Conservation (phyloP, 1,140 invertebrate species). For the Sinella curviseta region DNA sequence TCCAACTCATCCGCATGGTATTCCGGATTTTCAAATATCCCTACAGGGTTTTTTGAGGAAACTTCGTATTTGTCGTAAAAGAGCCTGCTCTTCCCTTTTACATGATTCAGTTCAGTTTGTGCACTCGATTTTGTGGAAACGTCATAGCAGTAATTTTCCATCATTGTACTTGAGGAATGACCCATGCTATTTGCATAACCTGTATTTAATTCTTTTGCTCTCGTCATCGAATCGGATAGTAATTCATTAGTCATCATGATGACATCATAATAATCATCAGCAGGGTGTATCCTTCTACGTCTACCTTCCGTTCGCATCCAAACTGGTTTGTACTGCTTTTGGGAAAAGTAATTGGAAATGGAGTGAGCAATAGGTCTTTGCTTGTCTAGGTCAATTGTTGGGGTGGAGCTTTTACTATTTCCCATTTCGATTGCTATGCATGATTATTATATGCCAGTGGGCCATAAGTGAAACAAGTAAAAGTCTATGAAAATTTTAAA, state of each 20-base stretch:
- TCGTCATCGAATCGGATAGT: not conserved
- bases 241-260: not conserved
- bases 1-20: slow-evolving; percentile 16
- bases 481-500: too few species aligned
- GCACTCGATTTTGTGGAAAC: not conserved
- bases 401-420: not conserved
- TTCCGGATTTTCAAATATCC: slow-evolving; percentile 37
- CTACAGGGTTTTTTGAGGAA: slow-evolving; percentile 1
- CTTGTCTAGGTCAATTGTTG: not conserved
- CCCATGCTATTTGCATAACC: not conserved
- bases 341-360: not conserved
- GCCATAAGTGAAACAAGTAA: too few species aligned
- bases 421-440: not conserved
- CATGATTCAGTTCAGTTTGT: too few species aligned
- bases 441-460: too few species aligned
- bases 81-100: too few species aligned
- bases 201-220: not conserved
- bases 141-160: not conserved
- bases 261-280: not conserved
- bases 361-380: not conserved
- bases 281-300: not conserved
- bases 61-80: slow-evolving; percentile 11
- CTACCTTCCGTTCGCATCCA: too few species aligned
- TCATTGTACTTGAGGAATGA: not conserved
- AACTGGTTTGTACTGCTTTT: not conserved